Conservation (phyloP, 1,140 invertebrate species). For the Pseudachorutes palmiensis region DNA sequence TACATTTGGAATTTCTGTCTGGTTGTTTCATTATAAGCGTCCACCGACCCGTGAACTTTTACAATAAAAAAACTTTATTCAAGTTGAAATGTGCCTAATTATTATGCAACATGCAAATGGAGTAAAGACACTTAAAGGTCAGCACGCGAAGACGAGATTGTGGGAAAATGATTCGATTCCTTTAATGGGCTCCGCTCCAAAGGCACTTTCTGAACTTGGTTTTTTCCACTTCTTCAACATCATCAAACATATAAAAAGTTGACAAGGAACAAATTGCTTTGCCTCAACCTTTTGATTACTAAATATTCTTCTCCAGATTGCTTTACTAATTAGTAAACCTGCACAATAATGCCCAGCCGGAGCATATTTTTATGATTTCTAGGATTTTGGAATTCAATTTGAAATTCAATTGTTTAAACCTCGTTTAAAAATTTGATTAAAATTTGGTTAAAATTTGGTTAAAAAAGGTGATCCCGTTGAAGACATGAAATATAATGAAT, state of each 20-base stretch:
- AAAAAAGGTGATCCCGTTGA: too few relatives aligned
- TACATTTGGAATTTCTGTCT: too few relatives aligned
- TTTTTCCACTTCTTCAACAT: not conserved
- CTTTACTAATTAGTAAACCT: not conserved
- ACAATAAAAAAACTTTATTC: too few relatives aligned
- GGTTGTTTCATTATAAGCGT: too few relatives aligned
- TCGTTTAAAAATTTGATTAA: too few relatives aligned
- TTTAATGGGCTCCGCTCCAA: not conserved
- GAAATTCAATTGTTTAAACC: too few relatives aligned
- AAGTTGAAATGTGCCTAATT: slow-evolving; percentile 30
- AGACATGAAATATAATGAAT: too few relatives aligned
- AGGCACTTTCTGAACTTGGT: not conserved
- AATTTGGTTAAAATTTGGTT: too few relatives aligned
- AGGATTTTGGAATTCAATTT: too few relatives aligned
- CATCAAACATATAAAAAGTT: slow-evolving; percentile 15
- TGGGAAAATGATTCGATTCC: slow-evolving; percentile 30
- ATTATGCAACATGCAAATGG: slow-evolving; percentile 40
- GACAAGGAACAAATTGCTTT: slow-evolving; percentile 30
- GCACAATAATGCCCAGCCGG: too few relatives aligned
- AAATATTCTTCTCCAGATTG: not conserved
- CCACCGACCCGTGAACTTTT: too few relatives aligned
- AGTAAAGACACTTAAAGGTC: slow-evolving; percentile 38
- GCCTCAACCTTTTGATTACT: slow-evolving; percentile 10
- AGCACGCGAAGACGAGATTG: slow-evolving; percentile 37
- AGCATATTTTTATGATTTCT: too few relatives aligned